Percentiles rank a stretch among this genome's conserved stretches.
Conservation (phyloP, 2,888 invertebrate species). For the Tachina fera region DNA sequence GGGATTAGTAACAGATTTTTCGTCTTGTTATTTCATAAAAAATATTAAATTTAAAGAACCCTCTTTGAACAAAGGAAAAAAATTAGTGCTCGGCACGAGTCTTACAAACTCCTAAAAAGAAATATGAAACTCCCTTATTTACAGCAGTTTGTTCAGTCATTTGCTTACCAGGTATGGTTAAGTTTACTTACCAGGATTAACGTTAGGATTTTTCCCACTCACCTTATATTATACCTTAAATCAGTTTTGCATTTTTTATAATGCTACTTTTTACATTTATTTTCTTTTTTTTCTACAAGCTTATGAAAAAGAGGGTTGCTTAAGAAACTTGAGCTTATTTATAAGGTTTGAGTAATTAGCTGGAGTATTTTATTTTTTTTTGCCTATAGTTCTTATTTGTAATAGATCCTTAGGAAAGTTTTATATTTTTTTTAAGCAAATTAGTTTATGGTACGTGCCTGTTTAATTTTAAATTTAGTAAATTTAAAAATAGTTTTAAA, state of each 20-base stretch:
- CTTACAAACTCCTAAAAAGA: constrained; percentile 13
- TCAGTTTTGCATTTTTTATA: not conserved
- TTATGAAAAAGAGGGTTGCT: constrained; percentile 35
- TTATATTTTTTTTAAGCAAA: constrained; percentile 39
- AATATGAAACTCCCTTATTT: constrained; percentile 52
- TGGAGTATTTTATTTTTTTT: not conserved
- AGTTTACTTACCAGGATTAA: constrained; percentile 65
- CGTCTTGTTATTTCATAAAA: constrained; percentile 28
- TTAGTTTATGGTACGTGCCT: constrained; percentile 54
- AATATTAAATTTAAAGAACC: constrained; percentile 52
- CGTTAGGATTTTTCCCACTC: constrained; percentile 18
- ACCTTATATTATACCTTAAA: constrained; percentile 17
- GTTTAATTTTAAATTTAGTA: not conserved
- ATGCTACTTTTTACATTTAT: not conserved
- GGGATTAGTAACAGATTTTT: constrained; percentile 54
- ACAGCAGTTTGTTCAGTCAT: constrained; percentile 47
- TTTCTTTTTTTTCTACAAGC: not conserved
- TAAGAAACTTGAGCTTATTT: constrained; percentile 10
- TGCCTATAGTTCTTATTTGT: not conserved
- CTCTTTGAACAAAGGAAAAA: constrained; percentile 15
- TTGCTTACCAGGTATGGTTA: constrained; percentile 64
- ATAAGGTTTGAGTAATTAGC: constrained; percentile 58
- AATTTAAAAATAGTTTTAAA: constrained; percentile 4
- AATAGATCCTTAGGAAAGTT: constrained; percentile 36
- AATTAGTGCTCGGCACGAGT: constrained; percentile 53